phyloP scores from a whole-genome alignment of 2,888 invertebrate genomes.

The Drosophila trichaetosa region DNA sequence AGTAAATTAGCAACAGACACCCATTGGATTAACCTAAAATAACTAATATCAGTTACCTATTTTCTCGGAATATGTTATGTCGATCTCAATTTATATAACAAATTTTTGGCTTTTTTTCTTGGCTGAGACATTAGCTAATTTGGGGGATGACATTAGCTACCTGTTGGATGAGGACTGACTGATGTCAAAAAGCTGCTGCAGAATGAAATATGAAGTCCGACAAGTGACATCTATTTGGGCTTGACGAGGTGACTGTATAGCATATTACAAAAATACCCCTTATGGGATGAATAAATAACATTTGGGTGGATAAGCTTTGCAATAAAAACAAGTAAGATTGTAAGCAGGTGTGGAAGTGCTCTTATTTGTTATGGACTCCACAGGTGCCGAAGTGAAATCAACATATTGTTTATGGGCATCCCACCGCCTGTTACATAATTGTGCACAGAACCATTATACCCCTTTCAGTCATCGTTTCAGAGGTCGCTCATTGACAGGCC shows the following conservation, averaged over 20 bases:
- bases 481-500: conserved; percentile 26
- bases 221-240: background rate
- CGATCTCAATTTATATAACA: background rate
- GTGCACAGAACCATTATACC: background rate
- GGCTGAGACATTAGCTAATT: background rate
- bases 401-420: background rate
- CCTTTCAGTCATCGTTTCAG: background rate
- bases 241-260: background rate
- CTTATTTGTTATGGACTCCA: background rate
- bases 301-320: conserved; percentile 7
- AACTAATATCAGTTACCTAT: background rate
- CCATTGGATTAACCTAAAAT: background rate
- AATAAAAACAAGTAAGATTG: background rate
- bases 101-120: background rate
- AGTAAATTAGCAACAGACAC: background rate
- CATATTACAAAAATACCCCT: background rate
- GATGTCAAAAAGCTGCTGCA: background rate
- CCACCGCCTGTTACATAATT: background rate
- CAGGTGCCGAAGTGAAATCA: background rate
- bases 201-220: no score
- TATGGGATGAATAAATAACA: background rate
- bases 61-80: background rate
- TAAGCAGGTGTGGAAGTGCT: background rate
- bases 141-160: background rate
- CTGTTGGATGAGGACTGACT: background rate